These are phyloP conservation scores for Perizoma affinitatum DNA, from an alignment of 2,888 invertebrate species.

Conservation along the genomic window DNA sequence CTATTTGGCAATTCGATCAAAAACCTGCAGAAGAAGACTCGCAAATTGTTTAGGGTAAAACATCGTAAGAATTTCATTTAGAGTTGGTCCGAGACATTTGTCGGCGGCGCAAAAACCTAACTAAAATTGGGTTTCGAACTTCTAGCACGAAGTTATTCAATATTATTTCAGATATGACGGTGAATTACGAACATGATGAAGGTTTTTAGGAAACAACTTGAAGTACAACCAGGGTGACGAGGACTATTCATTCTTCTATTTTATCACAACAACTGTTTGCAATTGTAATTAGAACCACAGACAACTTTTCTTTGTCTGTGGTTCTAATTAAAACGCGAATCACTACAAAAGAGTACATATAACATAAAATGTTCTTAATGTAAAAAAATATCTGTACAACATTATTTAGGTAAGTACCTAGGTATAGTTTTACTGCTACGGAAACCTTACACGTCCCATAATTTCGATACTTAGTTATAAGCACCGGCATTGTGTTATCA, in stretches of 20 bases:
- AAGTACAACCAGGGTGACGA: not conserved
- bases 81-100: slow-evolving; percentile 3
- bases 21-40: not conserved
- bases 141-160: slow-evolving; percentile 7
- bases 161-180: slow-evolving; percentile 4
- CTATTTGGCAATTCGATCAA: not conserved
- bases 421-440: not conserved
- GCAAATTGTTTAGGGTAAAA: slow-evolving; percentile 15
- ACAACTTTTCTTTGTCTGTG: no score
- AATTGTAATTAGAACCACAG: no score
- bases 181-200: not conserved
- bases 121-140: slow-evolving; percentile 11
- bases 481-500: slow-evolving; percentile 26
- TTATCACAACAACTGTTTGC: no score
- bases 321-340: no score
- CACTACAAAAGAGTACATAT: no score
- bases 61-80: slow-evolving; percentile 31
- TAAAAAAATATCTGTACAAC: no score
- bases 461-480: slow-evolving; percentile 19
- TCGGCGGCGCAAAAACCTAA: slow-evolving; percentile 7
- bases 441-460: slow-evolving; percentile 5
- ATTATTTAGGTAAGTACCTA: no score
- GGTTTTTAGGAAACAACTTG: not conserved
- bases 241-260: no score
- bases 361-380: no score